phyloP scores from a whole-genome alignment of 2,888 invertebrate genomes.

The Lathronympha strigana region DNA sequence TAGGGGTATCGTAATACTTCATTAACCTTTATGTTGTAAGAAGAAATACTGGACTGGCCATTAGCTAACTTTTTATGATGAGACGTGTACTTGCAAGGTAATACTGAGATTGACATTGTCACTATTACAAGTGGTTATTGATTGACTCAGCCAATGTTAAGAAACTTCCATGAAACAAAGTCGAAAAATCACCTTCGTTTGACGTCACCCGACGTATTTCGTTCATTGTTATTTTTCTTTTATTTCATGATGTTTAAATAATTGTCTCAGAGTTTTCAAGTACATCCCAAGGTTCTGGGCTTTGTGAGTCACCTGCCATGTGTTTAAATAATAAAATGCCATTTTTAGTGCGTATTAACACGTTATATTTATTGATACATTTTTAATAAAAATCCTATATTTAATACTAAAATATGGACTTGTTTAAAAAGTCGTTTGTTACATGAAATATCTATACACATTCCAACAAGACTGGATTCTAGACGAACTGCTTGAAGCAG shows the following conservation, averaged over 20 bases:
- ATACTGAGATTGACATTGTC: too few relatives aligned
- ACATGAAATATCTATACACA: slow-evolving; percentile 64
- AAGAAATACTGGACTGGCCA: too few relatives aligned
- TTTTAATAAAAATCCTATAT: slow-evolving; percentile 53
- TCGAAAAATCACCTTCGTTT: background rate
- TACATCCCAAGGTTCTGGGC: slow-evolving; percentile 29
- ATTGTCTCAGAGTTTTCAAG: slow-evolving; percentile 35
- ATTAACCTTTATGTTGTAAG: too few relatives aligned
- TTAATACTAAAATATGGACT: slow-evolving; percentile 52
- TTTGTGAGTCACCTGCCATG: slow-evolving; percentile 24
- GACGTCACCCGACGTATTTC: background rate
- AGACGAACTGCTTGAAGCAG: background rate
- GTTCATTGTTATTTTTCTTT: slow-evolving; percentile 11
- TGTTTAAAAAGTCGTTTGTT: slow-evolving; percentile 61
- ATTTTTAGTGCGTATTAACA: slow-evolving; percentile 73
- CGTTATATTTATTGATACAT: slow-evolving; percentile 75
- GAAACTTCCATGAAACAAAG: background rate
- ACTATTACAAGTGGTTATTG: too few relatives aligned
- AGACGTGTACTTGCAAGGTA: too few relatives aligned
- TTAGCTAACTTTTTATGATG: too few relatives aligned
- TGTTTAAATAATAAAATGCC: slow-evolving; percentile 53
- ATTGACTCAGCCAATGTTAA: too few relatives aligned
- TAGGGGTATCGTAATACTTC: too few relatives aligned
- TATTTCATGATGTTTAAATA: slow-evolving; percentile 28
- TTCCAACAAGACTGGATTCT: slow-evolving; percentile 43